These are phyloP conservation scores for Danionella dracula DNA, from an alignment of 2,797 vertebrate species.

Conservation along the genomic window DNA sequence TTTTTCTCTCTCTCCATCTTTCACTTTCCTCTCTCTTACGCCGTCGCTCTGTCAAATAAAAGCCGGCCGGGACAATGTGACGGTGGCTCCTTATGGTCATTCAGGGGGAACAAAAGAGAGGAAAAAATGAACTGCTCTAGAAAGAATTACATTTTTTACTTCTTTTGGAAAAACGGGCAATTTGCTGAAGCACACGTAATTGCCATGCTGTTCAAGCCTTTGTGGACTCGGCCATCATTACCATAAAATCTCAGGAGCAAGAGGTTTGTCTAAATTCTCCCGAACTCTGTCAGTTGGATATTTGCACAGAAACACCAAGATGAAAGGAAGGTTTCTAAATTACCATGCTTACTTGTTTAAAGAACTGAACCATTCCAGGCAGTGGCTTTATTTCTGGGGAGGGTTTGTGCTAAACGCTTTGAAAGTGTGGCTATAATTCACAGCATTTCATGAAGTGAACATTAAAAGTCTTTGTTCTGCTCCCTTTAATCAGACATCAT, in stretches of 20 bases:
- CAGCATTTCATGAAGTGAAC: conserved; percentile 54
- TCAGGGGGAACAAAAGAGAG: conserved; percentile 83
- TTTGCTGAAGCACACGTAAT: conserved; percentile 68
- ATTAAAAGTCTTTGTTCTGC: conserved; percentile 39
- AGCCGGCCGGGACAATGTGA: conserved; percentile 81
- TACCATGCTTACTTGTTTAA: conserved; percentile 5
- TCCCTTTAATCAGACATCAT: conserved; percentile 69
- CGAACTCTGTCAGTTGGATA: conserved; percentile 9
- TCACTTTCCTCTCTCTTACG: conserved; percentile 51
- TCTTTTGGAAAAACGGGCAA: conserved; percentile 67
- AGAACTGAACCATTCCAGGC: not conserved
- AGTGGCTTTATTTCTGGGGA: not conserved
- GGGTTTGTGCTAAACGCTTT: conserved; percentile 3
- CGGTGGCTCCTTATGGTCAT: conserved; percentile 81
- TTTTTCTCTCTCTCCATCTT: conserved; percentile 58
- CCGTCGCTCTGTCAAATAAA: conserved; percentile 73
- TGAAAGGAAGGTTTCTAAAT: conserved; percentile 18
- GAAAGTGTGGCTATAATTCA: conserved; percentile 30
- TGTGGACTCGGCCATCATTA: conserved; percentile 42
- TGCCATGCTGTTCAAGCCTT: conserved; percentile 52
- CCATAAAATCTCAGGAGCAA: conserved; percentile 21
- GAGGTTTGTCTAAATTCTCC: conserved; percentile 19
- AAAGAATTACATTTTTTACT: conserved; percentile 84
- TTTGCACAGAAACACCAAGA: conserved; percentile 20
- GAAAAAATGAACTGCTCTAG: conserved; percentile 78